phyloP scores from a whole-genome alignment of 2,113 vertebrate genomes.

The Burhinus bistriatus region DNA sequence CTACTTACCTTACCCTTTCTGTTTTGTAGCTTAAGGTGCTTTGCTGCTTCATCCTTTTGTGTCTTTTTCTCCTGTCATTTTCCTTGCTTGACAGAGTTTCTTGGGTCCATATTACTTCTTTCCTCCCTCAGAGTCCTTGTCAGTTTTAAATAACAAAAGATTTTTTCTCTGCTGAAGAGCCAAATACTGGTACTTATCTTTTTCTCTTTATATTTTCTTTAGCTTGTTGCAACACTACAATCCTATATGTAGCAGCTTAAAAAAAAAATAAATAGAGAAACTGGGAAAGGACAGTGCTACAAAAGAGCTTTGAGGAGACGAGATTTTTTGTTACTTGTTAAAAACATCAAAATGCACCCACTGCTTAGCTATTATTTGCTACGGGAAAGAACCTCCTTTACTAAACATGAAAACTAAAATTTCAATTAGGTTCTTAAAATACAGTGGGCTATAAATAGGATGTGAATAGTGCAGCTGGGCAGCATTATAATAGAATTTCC shows the following conservation, averaged over 20 bases:
- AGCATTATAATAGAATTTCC: constrained; percentile 43
- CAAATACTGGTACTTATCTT: neutral
- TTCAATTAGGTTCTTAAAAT: constrained; percentile 32
- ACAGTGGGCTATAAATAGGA: constrained; percentile 39
- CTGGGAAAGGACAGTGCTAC: neutral
- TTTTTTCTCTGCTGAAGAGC: neutral
- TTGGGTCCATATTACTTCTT: neutral
- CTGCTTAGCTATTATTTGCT: neutral
- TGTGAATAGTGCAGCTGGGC: constrained; percentile 17
- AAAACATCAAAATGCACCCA: neutral
- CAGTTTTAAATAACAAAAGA: constrained; percentile 9
- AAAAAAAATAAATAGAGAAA: neutral
- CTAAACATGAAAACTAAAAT: neutral
- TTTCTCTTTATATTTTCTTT: neutral
- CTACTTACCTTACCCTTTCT: neutral
- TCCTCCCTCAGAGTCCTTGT: neutral
- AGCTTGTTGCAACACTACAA: neutral
- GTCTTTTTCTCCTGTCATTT: neutral
- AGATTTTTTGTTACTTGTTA: neutral
- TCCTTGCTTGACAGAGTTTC: neutral
- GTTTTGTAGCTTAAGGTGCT: neutral
- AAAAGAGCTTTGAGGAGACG: neutral
- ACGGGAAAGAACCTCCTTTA: neutral
- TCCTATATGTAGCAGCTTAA: neutral
- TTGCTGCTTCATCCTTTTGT: neutral